phyloP scores from a whole-genome alignment of 2,113 vertebrate genomes.

The Peromyscus polionotus region DNA sequence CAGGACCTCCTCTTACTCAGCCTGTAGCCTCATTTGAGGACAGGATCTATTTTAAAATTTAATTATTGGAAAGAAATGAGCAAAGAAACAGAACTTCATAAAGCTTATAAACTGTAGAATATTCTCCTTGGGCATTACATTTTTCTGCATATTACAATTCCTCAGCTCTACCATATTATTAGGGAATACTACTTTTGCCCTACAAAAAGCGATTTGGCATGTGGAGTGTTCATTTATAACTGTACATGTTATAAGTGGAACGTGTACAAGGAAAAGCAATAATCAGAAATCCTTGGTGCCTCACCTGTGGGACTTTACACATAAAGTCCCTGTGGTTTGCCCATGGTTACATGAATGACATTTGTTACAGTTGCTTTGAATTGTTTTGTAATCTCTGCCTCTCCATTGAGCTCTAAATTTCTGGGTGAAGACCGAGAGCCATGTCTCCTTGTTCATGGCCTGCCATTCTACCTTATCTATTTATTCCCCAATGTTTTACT shows the following conservation, averaged over 20 bases:
- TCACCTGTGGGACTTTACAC: not conserved
- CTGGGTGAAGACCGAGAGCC: not conserved
- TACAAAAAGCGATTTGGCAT: not conserved
- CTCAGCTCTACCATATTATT: not conserved
- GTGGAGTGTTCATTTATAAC: not conserved
- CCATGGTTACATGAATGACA: not conserved
- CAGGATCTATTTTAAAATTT: not conserved
- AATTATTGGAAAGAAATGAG: constrained; percentile 51
- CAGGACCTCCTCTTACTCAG: not conserved
- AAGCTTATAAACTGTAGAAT: not conserved
- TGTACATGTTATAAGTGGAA: not conserved
- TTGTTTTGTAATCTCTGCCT: constrained; percentile 13
- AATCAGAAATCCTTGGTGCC: not conserved
- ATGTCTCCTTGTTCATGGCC: not conserved
- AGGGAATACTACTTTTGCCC: not conserved
- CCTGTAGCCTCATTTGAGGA: not conserved
- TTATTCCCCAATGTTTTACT: not conserved
- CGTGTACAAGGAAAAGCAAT: not conserved
- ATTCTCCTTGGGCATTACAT: not conserved
- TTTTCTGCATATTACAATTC: constrained; percentile 17
- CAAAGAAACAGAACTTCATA: not conserved
- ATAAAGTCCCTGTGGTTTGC: not conserved
- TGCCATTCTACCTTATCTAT: not conserved
- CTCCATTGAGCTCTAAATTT: not conserved
- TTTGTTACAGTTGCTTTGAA: not conserved